Evolutionary conservation across 1,140 invertebrate species (phyloP), one percentile per base, ranked within the genome.

Genomic region (Oryctes rhinoceros): DNA sequence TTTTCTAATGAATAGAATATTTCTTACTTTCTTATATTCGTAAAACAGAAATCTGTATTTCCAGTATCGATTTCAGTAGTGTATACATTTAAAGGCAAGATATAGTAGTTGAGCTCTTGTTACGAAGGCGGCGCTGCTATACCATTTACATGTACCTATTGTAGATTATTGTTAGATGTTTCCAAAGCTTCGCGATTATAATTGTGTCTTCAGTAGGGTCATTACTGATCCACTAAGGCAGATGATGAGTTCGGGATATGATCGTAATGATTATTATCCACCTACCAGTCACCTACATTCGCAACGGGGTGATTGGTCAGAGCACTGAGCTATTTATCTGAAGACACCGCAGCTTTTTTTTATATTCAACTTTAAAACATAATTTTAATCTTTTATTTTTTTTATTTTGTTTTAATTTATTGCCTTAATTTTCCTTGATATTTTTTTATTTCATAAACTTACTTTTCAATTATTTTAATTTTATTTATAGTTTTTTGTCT

Each of bases 161-260:
- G 13, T 71, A 30, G 7, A 15, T 71, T 3, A 0, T 30, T 5
- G 13, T 24, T 4, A 71, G 20, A 35, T 24, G 18, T 71, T 13
- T 18, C 1, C 18, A 10, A 71, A 30, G 24, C 24, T 71, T 24
- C 6, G 18, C 2, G 9, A 10, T 10, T 47, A n/a, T 7, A 48
- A 44, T 47, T 76, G 15, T 44, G 75, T 76, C 75, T 76, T 76
- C 75, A 76, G 75, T 76, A 76, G 75, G 75, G 75, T 76, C 75
- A 76, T 76, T 76, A 76, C 75, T 76, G 75, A 76, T 76, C 75
- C 75, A 76, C 75, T 76, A 47, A 76, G 30, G 75, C 37, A 76
- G 39, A 76, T 76, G 75, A 76, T 76, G 75, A 76, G 37, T 76
- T 76, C 37, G 75, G 37, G 75, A 76, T 47, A 76, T 76, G 75